Conservation (phyloP, 2,888 invertebrate species). For the Coenonympha glycerion region DNA sequence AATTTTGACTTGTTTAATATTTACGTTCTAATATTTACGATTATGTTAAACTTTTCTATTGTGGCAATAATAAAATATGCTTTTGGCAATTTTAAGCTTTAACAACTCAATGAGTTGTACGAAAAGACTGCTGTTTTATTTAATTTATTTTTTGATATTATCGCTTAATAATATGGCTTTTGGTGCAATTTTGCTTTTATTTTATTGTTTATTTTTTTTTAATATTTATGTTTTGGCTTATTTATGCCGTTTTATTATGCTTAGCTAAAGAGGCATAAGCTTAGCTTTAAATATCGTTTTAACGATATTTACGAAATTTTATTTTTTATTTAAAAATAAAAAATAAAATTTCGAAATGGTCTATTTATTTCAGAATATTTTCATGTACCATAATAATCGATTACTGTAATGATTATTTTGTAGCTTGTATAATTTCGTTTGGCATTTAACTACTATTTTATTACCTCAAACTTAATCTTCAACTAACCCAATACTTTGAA, state of each 20-base stretch:
- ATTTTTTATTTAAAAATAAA: too few relatives aligned
- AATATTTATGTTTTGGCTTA: not conserved
- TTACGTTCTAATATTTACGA: constrained; percentile 3
- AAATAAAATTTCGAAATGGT: too few relatives aligned
- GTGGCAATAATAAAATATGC: constrained; percentile 19
- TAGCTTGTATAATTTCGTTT: too few relatives aligned
- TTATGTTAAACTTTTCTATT: constrained; percentile 11
- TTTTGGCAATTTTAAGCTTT: constrained; percentile 21
- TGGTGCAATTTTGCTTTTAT: constrained; percentile 21
- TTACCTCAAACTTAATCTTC: too few relatives aligned
- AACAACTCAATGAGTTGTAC: constrained; percentile 4
- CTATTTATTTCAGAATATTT: too few relatives aligned
- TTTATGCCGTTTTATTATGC: not conserved
- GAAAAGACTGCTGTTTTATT: constrained; percentile 26
- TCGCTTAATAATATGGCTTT: constrained; percentile 19
- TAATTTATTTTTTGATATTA: constrained; percentile 9
- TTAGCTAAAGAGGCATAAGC: not conserved
- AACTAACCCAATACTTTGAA: too few relatives aligned
- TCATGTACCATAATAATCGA: too few relatives aligned
- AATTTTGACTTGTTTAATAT: not conserved
- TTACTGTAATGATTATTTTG: too few relatives aligned
- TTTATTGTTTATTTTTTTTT: not conserved
- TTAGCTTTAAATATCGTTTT: not conserved
- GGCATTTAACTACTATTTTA: too few relatives aligned
- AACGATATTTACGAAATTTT: too few relatives aligned